phyloP scores from a whole-genome alignment of 2,888 invertebrate species.

The Nineta flava region DNA sequence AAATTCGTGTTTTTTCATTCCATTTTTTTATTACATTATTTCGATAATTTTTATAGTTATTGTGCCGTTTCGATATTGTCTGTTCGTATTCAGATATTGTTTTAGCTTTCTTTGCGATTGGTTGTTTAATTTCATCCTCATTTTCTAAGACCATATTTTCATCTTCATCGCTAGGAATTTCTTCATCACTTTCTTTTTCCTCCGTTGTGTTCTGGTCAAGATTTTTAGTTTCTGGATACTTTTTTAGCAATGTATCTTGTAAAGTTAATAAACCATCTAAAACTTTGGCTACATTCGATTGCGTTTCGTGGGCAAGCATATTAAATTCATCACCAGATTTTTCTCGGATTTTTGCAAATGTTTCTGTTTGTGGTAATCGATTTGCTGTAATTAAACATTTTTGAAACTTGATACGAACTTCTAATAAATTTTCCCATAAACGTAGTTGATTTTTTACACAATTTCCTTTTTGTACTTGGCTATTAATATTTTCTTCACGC shows the following conservation, averaged over 20 bases:
- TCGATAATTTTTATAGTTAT: slow-evolving; percentile 48
- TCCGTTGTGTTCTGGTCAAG: slow-evolving; percentile 20
- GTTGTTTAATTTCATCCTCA: slow-evolving; percentile 15
- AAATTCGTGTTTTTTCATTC: slow-evolving; percentile 80
- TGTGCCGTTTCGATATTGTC: slow-evolving; percentile 38
- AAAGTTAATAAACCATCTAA: slow-evolving; percentile 46
- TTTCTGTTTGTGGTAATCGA: slow-evolving; percentile 53
- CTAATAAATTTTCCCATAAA: slow-evolving; percentile 74
- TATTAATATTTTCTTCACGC: slow-evolving; percentile 33
- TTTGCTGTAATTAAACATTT: slow-evolving; percentile 62
- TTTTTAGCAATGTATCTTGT: slow-evolving; percentile 41
- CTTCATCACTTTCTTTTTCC: slow-evolving; percentile 32
- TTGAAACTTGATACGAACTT: slow-evolving; percentile 76
- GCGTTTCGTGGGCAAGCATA: slow-evolving; percentile 33
- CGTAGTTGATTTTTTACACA: slow-evolving; percentile 53
- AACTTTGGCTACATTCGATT: slow-evolving; percentile 36
- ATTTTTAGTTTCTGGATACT: slow-evolving; percentile 52
- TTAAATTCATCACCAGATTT: slow-evolving; percentile 32
- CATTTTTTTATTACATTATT: slow-evolving; percentile 79
- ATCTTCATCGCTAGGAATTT: slow-evolving; percentile 43
- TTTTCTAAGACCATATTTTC: slow-evolving; percentile 27
- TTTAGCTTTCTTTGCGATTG: slow-evolving; percentile 29
- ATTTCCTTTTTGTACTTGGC: slow-evolving; percentile 46
- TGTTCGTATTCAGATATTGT: slow-evolving; percentile 42
- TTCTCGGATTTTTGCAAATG: slow-evolving; percentile 29